Evolutionary conservation across 1,140 invertebrate genomes (phyloP).

Genomic region (Stratiolaelaps scimitus): DNA sequence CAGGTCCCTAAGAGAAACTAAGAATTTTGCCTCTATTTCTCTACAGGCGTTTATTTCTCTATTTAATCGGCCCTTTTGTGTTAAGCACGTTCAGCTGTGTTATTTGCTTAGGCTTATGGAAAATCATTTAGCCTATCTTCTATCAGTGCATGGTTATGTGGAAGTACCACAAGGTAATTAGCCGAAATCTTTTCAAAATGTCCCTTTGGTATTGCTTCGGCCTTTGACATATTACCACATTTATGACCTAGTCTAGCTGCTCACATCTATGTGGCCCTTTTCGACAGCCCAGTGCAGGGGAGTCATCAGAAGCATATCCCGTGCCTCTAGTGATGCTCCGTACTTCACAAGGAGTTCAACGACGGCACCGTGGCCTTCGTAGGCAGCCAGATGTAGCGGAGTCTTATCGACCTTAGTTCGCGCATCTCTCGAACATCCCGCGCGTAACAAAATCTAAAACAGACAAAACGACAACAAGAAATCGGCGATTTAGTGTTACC

Average conservation of each 20-base stretch:
- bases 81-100: no score
- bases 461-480: not conserved
- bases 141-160: no score
- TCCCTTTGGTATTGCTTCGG: not conserved
- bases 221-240: not conserved
- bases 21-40: no score
- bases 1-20: not conserved
- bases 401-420: constrained; percentile 84
- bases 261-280: constrained; percentile 55
- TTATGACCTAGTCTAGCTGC: not conserved
- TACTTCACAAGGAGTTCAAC: constrained; percentile 60
- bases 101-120: no score
- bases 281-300: constrained; percentile 88
- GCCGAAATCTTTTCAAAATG: not conserved
- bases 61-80: no score
- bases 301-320: constrained; percentile 83
- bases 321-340: constrained; percentile 60
- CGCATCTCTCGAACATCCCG: constrained; percentile 71
- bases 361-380: constrained; percentile 66
- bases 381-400: constrained; percentile 70
- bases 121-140: no score
- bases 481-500: not conserved
- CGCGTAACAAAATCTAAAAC: constrained; percentile 49
- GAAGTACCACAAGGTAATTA: no score
- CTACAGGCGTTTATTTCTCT: no score